Percentiles rank a stretch among this genome's conserved stretches.
Conservation (phyloP, 2,888 invertebrate species). For the Beris morrisii region DNA sequence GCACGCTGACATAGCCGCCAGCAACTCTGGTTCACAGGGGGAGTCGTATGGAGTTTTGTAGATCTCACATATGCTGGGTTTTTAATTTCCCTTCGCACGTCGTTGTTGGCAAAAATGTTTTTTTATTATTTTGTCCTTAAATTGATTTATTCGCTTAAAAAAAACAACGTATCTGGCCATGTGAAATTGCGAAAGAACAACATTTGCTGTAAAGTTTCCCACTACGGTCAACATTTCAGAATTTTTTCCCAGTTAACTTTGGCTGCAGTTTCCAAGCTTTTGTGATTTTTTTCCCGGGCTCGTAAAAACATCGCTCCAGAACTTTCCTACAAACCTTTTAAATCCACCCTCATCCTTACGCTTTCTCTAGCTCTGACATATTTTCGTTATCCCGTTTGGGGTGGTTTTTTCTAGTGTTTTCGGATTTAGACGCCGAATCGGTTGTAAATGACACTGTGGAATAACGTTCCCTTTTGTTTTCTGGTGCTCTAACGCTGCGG, state of each 20-base stretch:
- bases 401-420: slow-evolving; percentile 16
- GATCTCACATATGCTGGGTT: background rate
- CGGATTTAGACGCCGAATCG: background rate
- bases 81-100: background rate
- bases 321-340: slow-evolving; percentile 1
- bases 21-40: background rate
- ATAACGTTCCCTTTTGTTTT: slow-evolving; percentile 21
- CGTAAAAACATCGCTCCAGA: slow-evolving; percentile 2
- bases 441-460: slow-evolving; percentile 3
- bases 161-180: background rate
- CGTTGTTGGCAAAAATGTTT: background rate
- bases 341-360: background rate
- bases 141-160: slow-evolving; percentile 7
- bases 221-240: background rate
- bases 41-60: no score
- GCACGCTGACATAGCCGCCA: background rate
- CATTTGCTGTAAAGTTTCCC: slow-evolving; percentile 10
- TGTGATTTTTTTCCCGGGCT: background rate
- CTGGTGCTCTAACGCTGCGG: background rate
- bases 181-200: slow-evolving; percentile 12
- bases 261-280: slow-evolving; percentile 7
- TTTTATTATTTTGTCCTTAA: background rate
- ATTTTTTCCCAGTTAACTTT: slow-evolving; percentile 11
- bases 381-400: background rate
- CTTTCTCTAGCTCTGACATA: no score